Evolutionary conservation across 2,888 invertebrate species (phyloP).

Genomic region (Patella caerulea): DNA sequence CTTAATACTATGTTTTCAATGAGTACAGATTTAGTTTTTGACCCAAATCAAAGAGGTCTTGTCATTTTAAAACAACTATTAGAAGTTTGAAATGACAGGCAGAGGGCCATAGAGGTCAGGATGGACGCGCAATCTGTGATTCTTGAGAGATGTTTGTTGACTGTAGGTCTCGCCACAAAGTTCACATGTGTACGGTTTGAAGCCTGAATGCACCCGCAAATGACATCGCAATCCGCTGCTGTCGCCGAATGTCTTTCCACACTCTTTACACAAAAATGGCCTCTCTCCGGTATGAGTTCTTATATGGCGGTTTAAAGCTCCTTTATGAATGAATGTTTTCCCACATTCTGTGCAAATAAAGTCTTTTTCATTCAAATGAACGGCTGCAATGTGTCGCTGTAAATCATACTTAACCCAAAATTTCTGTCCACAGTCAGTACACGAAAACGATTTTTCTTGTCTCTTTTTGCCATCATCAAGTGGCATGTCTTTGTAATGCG

Average conservation of each 20-base stretch:
- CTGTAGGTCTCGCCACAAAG: not conserved
- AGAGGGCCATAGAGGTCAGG: not conserved
- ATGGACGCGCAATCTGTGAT: not conserved
- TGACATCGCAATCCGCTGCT: not conserved
- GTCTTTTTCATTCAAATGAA: not conserved
- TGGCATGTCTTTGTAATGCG: not conserved
- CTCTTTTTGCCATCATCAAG: not conserved
- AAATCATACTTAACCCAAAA: not conserved
- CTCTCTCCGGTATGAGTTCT: slow-evolving; percentile 5
- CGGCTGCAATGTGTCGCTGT: not conserved
- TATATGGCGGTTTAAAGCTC: not conserved
- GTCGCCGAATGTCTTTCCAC: not conserved
- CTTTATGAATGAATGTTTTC: slow-evolving; percentile 2
- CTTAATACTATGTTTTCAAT: too few relatives aligned
- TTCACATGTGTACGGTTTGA: not conserved
- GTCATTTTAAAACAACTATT: too few relatives aligned
- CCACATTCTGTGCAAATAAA: not conserved
- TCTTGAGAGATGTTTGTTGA: not conserved
- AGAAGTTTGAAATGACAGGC: too few relatives aligned
- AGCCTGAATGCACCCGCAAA: not conserved
- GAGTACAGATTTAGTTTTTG: too few relatives aligned
- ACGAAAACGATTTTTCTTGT: not conserved
- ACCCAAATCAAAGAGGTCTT: too few relatives aligned
- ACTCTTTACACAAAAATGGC: not conserved
- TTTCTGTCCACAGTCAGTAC: not conserved